Conservation (phyloP, 2,888 invertebrate genomes). For the Melieria crassipennis region DNA sequence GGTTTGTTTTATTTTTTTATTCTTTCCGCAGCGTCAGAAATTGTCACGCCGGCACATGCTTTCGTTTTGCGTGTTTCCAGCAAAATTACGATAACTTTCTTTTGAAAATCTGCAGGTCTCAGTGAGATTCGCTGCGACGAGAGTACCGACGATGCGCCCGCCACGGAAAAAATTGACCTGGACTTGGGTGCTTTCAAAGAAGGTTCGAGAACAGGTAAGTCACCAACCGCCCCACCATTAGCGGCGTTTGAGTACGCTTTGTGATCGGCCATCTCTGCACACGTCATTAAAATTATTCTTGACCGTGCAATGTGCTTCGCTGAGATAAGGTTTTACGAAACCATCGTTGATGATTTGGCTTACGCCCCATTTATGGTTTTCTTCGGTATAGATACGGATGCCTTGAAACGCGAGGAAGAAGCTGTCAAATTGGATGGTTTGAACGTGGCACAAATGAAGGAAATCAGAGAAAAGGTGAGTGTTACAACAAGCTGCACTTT, state of each 20-base stretch:
- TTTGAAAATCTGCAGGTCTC: conserved; percentile 48
- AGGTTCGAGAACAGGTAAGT: conserved; percentile 86
- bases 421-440: conserved; percentile 95
- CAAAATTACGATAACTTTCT: conserved; percentile 1
- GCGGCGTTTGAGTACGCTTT: not conserved
- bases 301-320: not conserved
- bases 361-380: conserved; percentile 1
- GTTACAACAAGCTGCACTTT: not conserved
- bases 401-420: conserved; percentile 91
- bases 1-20: conserved; percentile 48
- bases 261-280: conserved; percentile 4
- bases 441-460: conserved; percentile 92
- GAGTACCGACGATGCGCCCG: conserved; percentile 43
- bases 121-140: conserved; percentile 55
- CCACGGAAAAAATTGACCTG: conserved; percentile 74
- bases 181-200: conserved; percentile 87
- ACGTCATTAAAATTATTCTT: conserved; percentile 2
- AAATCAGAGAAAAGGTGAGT: conserved; percentile 79
- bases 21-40: conserved; percentile 19
- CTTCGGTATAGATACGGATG: conserved; percentile 80
- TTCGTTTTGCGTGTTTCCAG: not conserved
- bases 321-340: not conserved
- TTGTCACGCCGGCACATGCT: too few relatives aligned
- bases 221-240: not conserved
- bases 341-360: not conserved